These are phyloP conservation scores for Lasioglossum pauxillum DNA, from an alignment of 2,888 invertebrate species.

Conservation along the genomic window DNA sequence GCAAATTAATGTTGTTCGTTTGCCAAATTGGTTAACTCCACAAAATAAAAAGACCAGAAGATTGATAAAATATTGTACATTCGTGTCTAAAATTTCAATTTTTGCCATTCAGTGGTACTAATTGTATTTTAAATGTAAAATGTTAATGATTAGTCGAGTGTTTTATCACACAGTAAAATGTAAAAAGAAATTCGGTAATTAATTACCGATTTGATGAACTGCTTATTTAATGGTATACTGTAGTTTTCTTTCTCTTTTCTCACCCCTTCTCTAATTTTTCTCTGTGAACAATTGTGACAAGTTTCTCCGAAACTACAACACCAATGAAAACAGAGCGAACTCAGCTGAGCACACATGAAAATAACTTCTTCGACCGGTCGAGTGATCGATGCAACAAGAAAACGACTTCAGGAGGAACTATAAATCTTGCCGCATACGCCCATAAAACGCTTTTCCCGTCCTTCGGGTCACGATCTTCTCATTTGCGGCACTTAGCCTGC, in stretches of 20 bases:
- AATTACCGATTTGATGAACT: neutral
- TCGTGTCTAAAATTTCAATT: too few species aligned
- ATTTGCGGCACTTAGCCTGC: constrained; percentile 30
- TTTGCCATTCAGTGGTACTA: too few species aligned
- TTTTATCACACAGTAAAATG: neutral
- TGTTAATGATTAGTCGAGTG: neutral
- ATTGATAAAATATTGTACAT: too few species aligned
- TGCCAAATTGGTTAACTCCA: too few species aligned
- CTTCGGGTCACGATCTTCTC: constrained; percentile 27
- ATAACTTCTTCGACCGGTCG: neutral
- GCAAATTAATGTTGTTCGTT: too few species aligned
- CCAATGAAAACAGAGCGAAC: neutral
- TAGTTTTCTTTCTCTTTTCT: neutral
- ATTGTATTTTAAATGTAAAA: too few species aligned
- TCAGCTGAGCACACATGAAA: neutral
- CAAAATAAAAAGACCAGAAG: too few species aligned
- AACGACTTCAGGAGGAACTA: constrained; percentile 31
- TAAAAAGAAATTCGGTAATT: neutral
- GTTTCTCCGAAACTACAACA: neutral
- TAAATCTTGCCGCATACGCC: constrained; percentile 46
- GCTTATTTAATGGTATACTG: neutral
- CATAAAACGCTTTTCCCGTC: constrained; percentile 47
- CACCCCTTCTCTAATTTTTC: neutral
- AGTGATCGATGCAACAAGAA: constrained; percentile 27
- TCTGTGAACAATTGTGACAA: neutral